These are phyloP conservation scores for Gymnocheta viridis DNA, from an alignment of 2,888 invertebrate species.

Conservation along the genomic window DNA sequence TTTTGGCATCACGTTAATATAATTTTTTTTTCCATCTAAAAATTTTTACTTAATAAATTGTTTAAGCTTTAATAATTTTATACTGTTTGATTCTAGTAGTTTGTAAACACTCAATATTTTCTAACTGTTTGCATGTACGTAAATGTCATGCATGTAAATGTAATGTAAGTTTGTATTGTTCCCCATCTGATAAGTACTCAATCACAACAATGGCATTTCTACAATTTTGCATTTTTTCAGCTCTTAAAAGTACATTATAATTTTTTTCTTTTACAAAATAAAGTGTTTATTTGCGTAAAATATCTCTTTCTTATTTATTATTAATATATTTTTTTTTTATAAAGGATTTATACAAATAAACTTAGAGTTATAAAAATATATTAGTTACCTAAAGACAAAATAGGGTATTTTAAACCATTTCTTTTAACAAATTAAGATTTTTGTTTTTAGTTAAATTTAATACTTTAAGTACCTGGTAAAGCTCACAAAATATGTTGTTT, in stretches of 20 bases:
- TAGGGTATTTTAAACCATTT: slow-evolving; percentile 19
- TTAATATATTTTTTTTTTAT: slow-evolving; percentile 24
- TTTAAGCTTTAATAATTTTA: slow-evolving; percentile 14
- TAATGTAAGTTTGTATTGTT: slow-evolving; percentile 70
- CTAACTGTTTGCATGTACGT: slow-evolving; percentile 13
- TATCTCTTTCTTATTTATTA: background rate
- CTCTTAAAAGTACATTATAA: slow-evolving; percentile 15
- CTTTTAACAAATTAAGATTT: slow-evolving; percentile 30
- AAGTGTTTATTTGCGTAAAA: background rate
- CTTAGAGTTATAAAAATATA: slow-evolving; percentile 40
- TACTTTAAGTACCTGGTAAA: slow-evolving; percentile 67
- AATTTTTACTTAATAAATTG: background rate
- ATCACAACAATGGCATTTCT: slow-evolving; percentile 62
- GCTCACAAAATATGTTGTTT: slow-evolving; percentile 67
- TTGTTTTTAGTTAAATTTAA: slow-evolving; percentile 40
- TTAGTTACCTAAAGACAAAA: background rate
- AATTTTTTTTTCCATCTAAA: background rate
- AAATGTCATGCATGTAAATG: background rate
- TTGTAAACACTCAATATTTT: slow-evolving; percentile 30
- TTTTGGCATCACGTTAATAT: background rate
- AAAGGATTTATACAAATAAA: slow-evolving; percentile 11
- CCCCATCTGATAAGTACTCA: slow-evolving; percentile 72
- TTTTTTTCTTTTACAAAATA: background rate
- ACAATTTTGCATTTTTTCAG: slow-evolving; percentile 26
- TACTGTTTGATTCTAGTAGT: background rate